Conservation (phyloP, 2,888 invertebrate species). For the Ennomos erosarius region DNA sequence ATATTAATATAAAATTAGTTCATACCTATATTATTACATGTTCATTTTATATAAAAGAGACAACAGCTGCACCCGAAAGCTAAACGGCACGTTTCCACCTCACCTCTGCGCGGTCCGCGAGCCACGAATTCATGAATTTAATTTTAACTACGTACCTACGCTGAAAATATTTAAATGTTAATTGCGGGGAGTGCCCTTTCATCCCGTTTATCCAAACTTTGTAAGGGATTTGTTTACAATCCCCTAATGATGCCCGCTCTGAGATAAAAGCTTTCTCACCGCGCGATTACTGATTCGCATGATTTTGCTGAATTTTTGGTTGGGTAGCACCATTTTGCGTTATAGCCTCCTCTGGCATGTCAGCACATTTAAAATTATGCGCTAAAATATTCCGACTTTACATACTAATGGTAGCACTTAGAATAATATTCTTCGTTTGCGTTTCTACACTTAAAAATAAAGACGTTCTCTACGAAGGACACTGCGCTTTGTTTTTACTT, state of each 20-base stretch:
- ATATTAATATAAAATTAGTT: not conserved
- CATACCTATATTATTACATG: not conserved
- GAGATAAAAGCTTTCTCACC: conserved; percentile 61
- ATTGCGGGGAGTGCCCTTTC: conserved; percentile 58
- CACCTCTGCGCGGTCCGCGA: conserved; percentile 29
- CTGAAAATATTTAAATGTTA: conserved; percentile 61
- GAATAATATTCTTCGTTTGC: conserved; percentile 9
- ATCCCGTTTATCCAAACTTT: conserved; percentile 63
- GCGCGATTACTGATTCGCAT: conserved; percentile 55
- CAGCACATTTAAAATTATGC: conserved; percentile 20
- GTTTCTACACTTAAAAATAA: too few species aligned
- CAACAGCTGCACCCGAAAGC: conserved; percentile 34
- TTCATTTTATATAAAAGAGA: conserved; percentile 22
- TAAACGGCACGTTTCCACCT: conserved; percentile 38
- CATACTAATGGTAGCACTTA: conserved; percentile 13
- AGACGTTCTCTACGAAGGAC: too few species aligned
- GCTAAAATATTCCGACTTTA: conserved; percentile 15
- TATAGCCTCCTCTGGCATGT: conserved; percentile 10
- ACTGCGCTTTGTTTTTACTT: too few species aligned
- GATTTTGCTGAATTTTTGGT: conserved; percentile 39
- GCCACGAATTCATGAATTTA: conserved; percentile 48
- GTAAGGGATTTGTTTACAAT: conserved; percentile 66
- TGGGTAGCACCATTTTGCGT: conserved; percentile 9
- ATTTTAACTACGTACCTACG: conserved; percentile 48
- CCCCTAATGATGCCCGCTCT: conserved; percentile 60